Percentiles rank a stretch among this genome's conserved stretches.
These are phyloP conservation scores for Aldabrachelys gigantea DNA, from an alignment of 2,113 vertebrate genomes.

Conservation along the genomic window DNA sequence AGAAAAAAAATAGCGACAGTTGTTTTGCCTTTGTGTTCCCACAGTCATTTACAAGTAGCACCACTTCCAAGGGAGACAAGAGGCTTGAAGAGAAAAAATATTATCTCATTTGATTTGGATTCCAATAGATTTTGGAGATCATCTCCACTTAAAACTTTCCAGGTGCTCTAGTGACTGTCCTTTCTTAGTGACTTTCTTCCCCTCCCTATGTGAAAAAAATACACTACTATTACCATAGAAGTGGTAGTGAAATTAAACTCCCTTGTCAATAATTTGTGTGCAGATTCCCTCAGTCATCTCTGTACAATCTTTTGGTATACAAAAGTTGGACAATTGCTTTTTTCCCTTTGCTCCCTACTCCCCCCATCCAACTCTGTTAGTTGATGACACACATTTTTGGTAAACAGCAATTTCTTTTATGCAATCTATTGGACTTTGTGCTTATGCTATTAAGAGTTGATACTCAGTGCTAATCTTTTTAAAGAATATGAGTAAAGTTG, in stretches of 20 bases:
- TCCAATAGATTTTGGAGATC: neutral
- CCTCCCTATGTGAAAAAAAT: neutral
- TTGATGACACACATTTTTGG: neutral
- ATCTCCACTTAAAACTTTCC: neutral
- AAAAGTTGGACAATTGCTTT: neutral
- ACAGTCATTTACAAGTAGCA: neutral
- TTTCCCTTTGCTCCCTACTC: neutral
- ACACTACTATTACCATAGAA: neutral
- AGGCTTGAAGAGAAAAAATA: neutral
- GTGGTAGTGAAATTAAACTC: neutral
- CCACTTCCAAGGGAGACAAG: neutral
- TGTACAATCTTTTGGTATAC: neutral
- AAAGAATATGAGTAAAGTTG: neutral
- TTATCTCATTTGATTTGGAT: neutral
- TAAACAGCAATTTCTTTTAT: conserved; percentile 32
- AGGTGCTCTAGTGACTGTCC: neutral
- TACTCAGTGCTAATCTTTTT: neutral
- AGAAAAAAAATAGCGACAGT: neutral
- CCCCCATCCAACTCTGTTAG: neutral
- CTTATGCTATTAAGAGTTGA: neutral
- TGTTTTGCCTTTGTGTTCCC: neutral
- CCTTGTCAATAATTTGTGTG: neutral
- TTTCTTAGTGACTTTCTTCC: neutral
- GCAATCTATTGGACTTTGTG: neutral
- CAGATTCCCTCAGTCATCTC: neutral